A percentile compares a stretch with the other conserved stretches of the same genome.
These are phyloP conservation scores for Aspidiotus rigidus DNA, from an alignment of 2,888 invertebrate genomes.

Conservation along the genomic window DNA sequence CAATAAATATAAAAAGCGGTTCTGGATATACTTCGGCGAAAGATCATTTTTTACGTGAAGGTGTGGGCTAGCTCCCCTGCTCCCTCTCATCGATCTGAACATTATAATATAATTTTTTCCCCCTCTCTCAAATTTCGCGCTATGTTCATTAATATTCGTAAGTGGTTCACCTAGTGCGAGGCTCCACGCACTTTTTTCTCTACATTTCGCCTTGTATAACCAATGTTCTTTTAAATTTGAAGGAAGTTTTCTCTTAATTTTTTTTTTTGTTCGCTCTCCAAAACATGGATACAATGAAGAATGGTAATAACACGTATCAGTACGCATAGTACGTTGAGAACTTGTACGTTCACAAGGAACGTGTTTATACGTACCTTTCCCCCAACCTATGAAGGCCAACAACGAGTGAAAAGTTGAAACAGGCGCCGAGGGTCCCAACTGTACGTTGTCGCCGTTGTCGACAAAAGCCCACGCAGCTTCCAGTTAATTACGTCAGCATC, in stretches of 20 bases:
- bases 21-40: too few species aligned
- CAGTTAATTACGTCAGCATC: slow-evolving; percentile 1
- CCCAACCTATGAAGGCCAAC: not conserved
- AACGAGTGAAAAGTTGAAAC: not conserved
- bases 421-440: not conserved
- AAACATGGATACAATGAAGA: not conserved
- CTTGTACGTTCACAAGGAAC: too few species aligned
- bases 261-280: not conserved
- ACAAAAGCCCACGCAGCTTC: slow-evolving; percentile 4
- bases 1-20: too few species aligned
- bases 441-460: not conserved
- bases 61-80: not conserved
- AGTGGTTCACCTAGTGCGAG: not conserved
- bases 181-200: not conserved
- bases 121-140: not conserved
- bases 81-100: not conserved
- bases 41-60: not conserved
- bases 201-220: not conserved
- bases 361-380: too few species aligned
- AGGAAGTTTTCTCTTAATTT: not conserved
- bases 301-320: not conserved
- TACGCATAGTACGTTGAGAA: too few species aligned
- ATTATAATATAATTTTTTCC: not conserved
- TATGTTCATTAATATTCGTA: not conserved
- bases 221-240: not conserved